Evolutionary conservation across 2,888 invertebrate genomes (phyloP).

Genomic region (Chouioia cunea): DNA sequence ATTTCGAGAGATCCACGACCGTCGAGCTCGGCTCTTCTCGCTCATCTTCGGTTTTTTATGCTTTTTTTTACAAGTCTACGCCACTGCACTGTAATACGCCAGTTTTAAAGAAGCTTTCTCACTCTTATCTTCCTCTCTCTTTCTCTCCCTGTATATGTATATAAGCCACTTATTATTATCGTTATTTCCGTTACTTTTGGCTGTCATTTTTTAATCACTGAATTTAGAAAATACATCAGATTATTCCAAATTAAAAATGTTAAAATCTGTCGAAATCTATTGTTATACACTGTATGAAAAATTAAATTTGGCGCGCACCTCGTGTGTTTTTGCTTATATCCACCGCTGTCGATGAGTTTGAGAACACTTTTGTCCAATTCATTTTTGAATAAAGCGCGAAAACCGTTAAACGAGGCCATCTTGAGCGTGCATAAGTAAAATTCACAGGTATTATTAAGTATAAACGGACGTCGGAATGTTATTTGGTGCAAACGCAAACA

Average conservation of each 20-base stretch:
- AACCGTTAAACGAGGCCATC: conserved; percentile 34
- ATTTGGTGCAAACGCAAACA: too few relatives aligned
- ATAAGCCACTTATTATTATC: too few relatives aligned
- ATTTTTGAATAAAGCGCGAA: conserved; percentile 26
- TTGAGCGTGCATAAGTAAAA: conserved; percentile 2
- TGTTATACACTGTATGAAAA: too few relatives aligned
- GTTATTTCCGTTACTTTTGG: too few relatives aligned
- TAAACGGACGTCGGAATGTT: too few relatives aligned
- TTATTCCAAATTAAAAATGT: too few relatives aligned
- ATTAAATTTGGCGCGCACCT: too few relatives aligned
- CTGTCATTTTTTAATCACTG: too few relatives aligned
- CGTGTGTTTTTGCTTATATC: neutral
- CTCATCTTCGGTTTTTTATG: conserved; percentile 47
- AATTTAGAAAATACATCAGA: too few relatives aligned
- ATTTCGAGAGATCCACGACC: conserved; percentile 51
- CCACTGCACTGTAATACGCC: conserved; percentile 8
- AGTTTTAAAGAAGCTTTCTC: neutral
- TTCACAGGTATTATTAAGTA: neutral
- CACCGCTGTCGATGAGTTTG: neutral
- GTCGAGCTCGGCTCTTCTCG: conserved; percentile 49
- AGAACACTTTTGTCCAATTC: conserved; percentile 19
- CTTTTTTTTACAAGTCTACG: conserved; percentile 31
- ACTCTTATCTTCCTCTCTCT: too few relatives aligned
- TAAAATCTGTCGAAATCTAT: too few relatives aligned
- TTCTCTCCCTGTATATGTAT: too few relatives aligned